These are phyloP conservation scores for Malacosoma neustria DNA, from an alignment of 2,888 invertebrate genomes.

Conservation along the genomic window DNA sequence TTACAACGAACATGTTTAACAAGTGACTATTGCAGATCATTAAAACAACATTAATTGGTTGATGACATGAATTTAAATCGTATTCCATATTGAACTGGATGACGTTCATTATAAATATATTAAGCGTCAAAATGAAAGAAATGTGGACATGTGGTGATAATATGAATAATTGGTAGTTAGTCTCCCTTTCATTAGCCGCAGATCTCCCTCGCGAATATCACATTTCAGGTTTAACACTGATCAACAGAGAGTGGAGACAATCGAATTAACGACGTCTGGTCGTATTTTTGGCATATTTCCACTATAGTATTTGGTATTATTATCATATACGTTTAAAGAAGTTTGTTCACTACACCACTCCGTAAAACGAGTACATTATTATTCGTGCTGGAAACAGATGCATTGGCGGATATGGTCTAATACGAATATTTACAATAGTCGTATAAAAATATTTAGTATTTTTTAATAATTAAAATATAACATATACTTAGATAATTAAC, in stretches of 20 bases:
- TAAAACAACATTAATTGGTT: conserved; percentile 11
- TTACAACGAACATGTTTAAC: background rate
- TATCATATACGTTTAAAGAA: too few relatives aligned
- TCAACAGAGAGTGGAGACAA: conserved; percentile 62
- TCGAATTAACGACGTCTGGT: conserved; percentile 68
- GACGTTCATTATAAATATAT: background rate
- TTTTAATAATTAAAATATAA: too few relatives aligned
- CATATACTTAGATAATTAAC: too few relatives aligned
- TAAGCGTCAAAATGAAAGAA: conserved; percentile 5
- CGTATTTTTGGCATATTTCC: conserved; percentile 63
- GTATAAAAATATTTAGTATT: too few relatives aligned
- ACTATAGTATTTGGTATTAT: conserved; percentile 28
- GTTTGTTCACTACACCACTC: too few relatives aligned
- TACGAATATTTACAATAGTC: too few relatives aligned
- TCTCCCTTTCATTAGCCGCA: conserved; percentile 55
- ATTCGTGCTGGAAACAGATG: too few relatives aligned
- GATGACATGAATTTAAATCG: conserved; percentile 13
- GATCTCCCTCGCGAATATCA: conserved; percentile 66
- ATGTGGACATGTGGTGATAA: conserved; percentile 25
- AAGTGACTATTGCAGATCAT: conserved; percentile 1
- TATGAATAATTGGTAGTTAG: conserved; percentile 41
- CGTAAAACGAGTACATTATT: too few relatives aligned
- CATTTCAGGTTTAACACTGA: conserved; percentile 68
- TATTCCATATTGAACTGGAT: background rate
- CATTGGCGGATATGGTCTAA: too few relatives aligned